Base-by-base conservation (phyloP, 2,888 invertebrate genomes). In the Yponomeuta plumbellus region DNA sequence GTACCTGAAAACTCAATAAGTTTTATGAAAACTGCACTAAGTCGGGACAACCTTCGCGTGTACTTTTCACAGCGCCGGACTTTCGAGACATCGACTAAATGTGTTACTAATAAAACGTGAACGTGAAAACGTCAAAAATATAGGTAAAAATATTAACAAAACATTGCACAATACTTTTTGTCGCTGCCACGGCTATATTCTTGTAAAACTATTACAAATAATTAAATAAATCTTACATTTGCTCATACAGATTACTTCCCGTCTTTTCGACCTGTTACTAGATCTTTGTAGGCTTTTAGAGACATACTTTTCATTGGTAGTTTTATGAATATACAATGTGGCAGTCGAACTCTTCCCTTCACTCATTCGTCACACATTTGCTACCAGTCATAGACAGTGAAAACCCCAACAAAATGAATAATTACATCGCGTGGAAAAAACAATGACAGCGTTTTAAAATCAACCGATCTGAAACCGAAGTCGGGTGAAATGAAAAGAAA, bases 71-170 rank as follows among this genome's bases (percentile, higher is more conserved):
- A 82, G 70, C 67, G 80, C 75, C 75, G 80, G 75, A 77, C 70
- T 78, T 74, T 87, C 88, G 86, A 89, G 86, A 88, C 90, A 88
- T 90, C 89, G 90, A 89, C 82, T 86, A 87, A 88, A 88, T 87
- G 88, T 89, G 86, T 87, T 86, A 89, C 85, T 84, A 83, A 83
- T 85, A 84, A 52, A 52, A 52, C 44, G 81, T 83, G 80, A 83
- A 83, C 84, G 67, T 61, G 64, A n/a, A 57, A 66, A 84, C 78
- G 78, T 83, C 80, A 81, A 78, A 80, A 74, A 76, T 75, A 75
- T 79, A 80, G 75, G 79, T 75, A 74, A 74, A 57, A 8, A 57
- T 70, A 72, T 74, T 79, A 56, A n/a, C n/a, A 64, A 56, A 70
- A 72, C 75, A 79, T 77, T 79, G 83, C 83, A 83, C 83, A 78